Evolutionary conservation across 37 sponge, comb jelly and placozoan genomes (phyloP).

Genomic region (Crambe crambe): DNA sequence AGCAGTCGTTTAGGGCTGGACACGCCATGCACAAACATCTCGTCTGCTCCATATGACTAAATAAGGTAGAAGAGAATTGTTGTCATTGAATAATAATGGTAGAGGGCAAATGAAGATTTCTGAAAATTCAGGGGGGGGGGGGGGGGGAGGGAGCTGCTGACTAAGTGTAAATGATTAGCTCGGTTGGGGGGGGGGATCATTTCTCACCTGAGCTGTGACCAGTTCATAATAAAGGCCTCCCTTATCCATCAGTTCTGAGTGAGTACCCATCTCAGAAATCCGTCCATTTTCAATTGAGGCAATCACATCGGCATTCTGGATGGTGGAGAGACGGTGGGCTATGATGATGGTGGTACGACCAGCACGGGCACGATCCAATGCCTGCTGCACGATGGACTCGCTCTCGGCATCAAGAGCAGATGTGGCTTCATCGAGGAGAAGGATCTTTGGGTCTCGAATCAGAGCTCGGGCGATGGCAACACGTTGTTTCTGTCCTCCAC

Average conservation of each 20-base stretch:
- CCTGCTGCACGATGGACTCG: conserved; percentile 82
- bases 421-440: conserved; percentile 94
- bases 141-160: too few relatives aligned
- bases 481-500: conserved; percentile 94
- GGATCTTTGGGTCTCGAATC: conserved; percentile 82
- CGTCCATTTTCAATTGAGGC: conserved; percentile 58
- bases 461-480: conserved; percentile 93
- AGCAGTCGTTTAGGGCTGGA: background rate
- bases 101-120: too few relatives aligned
- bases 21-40: background rate
- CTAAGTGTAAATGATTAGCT: too few relatives aligned
- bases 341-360: conserved; percentile 92
- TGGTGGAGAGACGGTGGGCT: conserved; percentile 89
- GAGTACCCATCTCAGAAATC: conserved; percentile 78
- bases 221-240: conserved; percentile 90
- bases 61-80: too few relatives aligned
- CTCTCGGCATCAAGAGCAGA: conserved; percentile 95
- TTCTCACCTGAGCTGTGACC: conserved; percentile 77
- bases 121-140: too few relatives aligned
- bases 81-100: too few relatives aligned
- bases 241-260: conserved; percentile 68
- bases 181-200: too few relatives aligned
- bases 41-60: conserved; percentile 14
- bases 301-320: conserved; percentile 80
- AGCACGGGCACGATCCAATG: conserved; percentile 78